Evolutionary conservation across 1,140 invertebrate genomes (phyloP).

Genomic region (Caenorhabditis inopinata): DNA sequence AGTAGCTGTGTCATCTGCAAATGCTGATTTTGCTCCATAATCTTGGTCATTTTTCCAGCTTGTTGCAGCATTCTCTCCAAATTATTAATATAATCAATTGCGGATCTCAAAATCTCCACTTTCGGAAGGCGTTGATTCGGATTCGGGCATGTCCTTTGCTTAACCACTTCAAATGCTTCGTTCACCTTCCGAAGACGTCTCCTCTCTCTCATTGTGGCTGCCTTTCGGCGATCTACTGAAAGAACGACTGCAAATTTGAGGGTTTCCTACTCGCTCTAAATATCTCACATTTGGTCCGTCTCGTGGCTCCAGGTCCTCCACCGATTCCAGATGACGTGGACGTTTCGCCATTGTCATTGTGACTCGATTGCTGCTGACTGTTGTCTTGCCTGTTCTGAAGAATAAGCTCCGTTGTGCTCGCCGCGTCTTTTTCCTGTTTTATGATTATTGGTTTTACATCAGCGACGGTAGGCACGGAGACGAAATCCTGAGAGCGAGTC

Average conservation of each 20-base stretch:
- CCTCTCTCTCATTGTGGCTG: constrained; percentile 88
- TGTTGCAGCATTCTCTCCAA: constrained; percentile 73
- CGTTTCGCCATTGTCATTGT: neutral
- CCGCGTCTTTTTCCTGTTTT: neutral
- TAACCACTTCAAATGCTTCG: constrained; percentile 92
- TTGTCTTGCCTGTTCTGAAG: too few species aligned
- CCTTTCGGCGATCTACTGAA: constrained; percentile 88
- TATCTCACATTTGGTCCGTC: constrained; percentile 1
- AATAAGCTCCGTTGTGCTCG: neutral
- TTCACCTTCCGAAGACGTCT: constrained; percentile 90
- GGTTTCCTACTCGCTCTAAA: neutral
- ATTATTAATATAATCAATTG: constrained; percentile 95
- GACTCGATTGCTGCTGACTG: neutral
- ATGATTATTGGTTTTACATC: constrained; percentile 2
- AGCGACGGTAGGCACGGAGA: neutral
- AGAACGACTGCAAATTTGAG: constrained; percentile 66
- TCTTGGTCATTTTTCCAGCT: constrained; percentile 59
- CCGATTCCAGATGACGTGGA: neutral
- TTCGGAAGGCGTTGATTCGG: constrained; percentile 92
- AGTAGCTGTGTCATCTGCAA: constrained; percentile 16
- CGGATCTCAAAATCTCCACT: constrained; percentile 91
- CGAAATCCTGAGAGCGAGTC: neutral
- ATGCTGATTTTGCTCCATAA: constrained; percentile 54
- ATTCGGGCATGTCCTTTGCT: constrained; percentile 86
- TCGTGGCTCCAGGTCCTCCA: neutral